These are phyloP conservation scores for Pasiphila rectangulata DNA, from an alignment of 2,888 invertebrate genomes.

Conservation along the genomic window DNA sequence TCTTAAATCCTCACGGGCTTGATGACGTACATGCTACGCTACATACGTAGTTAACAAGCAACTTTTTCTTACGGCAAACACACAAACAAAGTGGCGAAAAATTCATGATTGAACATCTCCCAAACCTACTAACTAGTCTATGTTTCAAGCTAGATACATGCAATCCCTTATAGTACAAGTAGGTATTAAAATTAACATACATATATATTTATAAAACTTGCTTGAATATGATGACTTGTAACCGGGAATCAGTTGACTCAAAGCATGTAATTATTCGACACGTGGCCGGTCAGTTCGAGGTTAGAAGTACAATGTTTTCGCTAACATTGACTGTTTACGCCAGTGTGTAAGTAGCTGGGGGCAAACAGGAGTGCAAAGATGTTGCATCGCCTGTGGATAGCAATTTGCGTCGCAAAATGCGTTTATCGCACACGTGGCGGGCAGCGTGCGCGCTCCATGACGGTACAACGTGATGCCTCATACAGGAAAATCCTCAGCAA, in stretches of 20 bases:
- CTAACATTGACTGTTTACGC: constrained; percentile 21
- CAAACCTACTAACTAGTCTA: too few species aligned
- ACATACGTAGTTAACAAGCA: too few species aligned
- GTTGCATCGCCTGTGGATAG: constrained; percentile 41
- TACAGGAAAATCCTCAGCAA: constrained; percentile 32
- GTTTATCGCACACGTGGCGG: constrained; percentile 59
- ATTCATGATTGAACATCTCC: too few species aligned
- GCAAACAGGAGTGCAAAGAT: constrained; percentile 39
- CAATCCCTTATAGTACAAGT: too few species aligned
- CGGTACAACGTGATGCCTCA: constrained; percentile 53
- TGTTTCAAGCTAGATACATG: too few species aligned
- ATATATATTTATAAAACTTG: too few species aligned
- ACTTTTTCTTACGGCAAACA: too few species aligned
- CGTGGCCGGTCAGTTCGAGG: constrained; percentile 20
- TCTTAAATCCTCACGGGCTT: constrained; percentile 28
- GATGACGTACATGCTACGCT: neutral
- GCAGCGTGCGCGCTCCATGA: constrained; percentile 50
- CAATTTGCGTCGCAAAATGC: constrained; percentile 44
- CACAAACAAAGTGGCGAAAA: too few species aligned
- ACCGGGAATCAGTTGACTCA: neutral
- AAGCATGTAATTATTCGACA: constrained; percentile 10
- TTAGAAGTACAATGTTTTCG: constrained; percentile 29
- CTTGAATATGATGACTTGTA: neutral
- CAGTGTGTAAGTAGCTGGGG: constrained; percentile 16
- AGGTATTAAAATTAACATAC: too few species aligned